Base-by-base conservation (phyloP, 2,797 vertebrate genomes). In the Pangasius mekongensis region DNA sequence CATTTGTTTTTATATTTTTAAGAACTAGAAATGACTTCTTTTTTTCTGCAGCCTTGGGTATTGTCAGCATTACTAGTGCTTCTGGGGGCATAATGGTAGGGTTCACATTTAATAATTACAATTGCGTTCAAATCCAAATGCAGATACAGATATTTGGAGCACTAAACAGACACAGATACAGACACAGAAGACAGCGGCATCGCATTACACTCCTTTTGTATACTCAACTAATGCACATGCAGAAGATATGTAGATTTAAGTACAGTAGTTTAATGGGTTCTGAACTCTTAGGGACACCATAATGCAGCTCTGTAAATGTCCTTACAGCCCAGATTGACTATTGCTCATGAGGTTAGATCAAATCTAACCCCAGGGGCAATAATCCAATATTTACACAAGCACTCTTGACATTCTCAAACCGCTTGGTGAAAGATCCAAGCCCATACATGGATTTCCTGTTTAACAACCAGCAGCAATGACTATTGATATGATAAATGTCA, bases 401-500 rank as follows among this genome's bases (percentile, higher is more conserved):
- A n/a, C 30, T 33, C 74, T 43, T 54, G 74, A 71, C 77, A 82
- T 82, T 82, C 36, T 71, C 13, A 69, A 39, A 18, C 66, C 62
- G 27, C 54, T 5, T 83, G 54, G 64, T 62, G 22, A 33, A 60
- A 60, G 66, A 36, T 82, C 43, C 52, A 82, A 43, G 60, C 39
- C 80, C 52, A 71, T 83, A 62, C 54, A 71, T 60, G 66, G 78
- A 83, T 73, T 83, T 71, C 49, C 77, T 87, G 22, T 56, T 60
- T 27, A 43, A 69, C 47, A 69, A 73, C 76, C 47, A 27, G 13
- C 64, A 73, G 66, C 86, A 87, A 56, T 39, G 64, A 39, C 33
- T 56, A 85, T 1, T 2, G 33, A 60, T 85, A 27, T n/a, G 47
- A n/a, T 56, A 52, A 67, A 80, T 54, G 30, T 80, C 43, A 54